Evolutionary conservation across 2,888 invertebrate genomes (phyloP), one percentile per base, ranked within the genome.

Genomic region (Alsophila aescularia): DNA sequence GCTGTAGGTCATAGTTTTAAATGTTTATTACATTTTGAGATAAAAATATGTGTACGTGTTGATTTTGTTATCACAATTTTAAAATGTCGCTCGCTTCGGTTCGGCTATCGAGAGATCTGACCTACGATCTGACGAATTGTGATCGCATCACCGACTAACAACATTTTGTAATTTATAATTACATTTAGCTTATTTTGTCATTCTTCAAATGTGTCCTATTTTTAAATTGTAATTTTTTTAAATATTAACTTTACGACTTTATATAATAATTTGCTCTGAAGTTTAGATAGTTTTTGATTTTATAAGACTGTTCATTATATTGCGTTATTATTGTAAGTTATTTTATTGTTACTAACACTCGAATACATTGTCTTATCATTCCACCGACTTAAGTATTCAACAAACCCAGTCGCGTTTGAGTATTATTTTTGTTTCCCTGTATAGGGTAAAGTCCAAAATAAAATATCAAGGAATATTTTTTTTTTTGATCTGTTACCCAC

Each of bases 351-450:
- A 71, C 70, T 83, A 77, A 81, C 79, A 72, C 85, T 87, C 81
- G 81, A 87, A 85, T 87, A 81, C 75, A 75, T 70, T 72, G 58
- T 62, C 69, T 77, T 74, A 83, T 75, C 87, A 90, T 90, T 90
- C 90, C 90, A 90, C 90, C 90, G 90, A 89, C 56, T 78, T 78
- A 79, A 84, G 80, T 85, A 83, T 86, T 85, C 49, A 70, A 69
- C 63, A 74, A 75, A 69, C 81, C 83, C 82, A 85, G 81, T 84
- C 81, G 76, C 73, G 81, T 81, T 80, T 77, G 77, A 83, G 85
- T 87, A 87, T 87, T 87, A 83, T 61, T 67, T 48, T 60, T 68
- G 14, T 15, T 40, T 40, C 14, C 1, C 1, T 27, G 27, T 14
- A 27, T 8, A 14, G 8, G 8, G 24, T 8, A 6, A 24, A 8